These are phyloP conservation scores for Tursiops truncatus DNA, from an alignment of 2,113 vertebrate genomes.

Conservation along the genomic window DNA sequence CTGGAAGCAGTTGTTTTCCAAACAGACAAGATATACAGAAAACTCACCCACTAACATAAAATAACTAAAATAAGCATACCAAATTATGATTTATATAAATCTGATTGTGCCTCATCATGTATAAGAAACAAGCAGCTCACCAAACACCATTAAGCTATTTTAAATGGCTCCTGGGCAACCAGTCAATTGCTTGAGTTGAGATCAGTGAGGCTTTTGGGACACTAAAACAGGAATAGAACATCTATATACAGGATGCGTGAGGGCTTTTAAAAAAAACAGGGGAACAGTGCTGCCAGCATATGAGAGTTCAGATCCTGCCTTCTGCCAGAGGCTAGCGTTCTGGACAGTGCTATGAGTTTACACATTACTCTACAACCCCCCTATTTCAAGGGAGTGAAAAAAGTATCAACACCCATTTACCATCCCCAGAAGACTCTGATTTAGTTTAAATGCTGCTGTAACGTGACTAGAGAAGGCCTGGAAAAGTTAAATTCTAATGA, in stretches of 20 bases:
- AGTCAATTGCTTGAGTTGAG: conserved; percentile 2
- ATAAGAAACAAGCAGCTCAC: background rate
- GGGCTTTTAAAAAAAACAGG: background rate
- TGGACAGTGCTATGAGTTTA: background rate
- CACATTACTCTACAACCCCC: background rate
- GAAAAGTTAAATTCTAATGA: background rate
- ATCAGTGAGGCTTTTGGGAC: conserved; percentile 18
- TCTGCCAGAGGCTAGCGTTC: background rate
- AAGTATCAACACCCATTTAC: background rate
- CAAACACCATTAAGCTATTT: background rate
- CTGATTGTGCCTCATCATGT: background rate
- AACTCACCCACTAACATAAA: background rate
- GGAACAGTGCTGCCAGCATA: background rate
- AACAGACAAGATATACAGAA: conserved; percentile 1
- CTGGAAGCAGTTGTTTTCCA: background rate
- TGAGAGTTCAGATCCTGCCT: conserved; percentile 10
- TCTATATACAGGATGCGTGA: background rate
- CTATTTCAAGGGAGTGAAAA: background rate
- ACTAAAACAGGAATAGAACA: background rate
- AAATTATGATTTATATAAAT: conserved; percentile 24
- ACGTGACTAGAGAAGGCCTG: background rate
- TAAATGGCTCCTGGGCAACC: conserved; percentile 1
- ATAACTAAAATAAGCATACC: conserved; percentile 12
- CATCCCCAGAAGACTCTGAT: background rate
- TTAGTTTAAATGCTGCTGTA: background rate